phyloP scores from a whole-genome alignment of 1,140 invertebrate genomes.

The Drosophila rufa region DNA sequence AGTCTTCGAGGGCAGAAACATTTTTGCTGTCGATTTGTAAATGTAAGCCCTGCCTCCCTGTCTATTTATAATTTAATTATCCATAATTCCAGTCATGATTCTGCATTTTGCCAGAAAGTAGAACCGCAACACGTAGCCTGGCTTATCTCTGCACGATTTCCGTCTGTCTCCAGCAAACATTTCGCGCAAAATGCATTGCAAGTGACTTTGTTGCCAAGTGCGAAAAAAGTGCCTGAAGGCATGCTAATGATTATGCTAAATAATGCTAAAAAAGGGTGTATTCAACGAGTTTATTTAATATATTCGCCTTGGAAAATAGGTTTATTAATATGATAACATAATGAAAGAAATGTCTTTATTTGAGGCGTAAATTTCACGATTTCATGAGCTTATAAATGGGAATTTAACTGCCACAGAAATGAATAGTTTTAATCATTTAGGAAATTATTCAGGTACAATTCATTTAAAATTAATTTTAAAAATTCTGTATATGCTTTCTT shows the following conservation, averaged over 20 bases:
- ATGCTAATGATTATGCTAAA: constrained; percentile 57
- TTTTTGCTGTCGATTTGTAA: constrained; percentile 28
- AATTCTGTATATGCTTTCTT: too few species aligned
- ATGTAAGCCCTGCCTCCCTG: not conserved
- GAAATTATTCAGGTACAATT: not conserved
- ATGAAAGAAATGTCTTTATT: not conserved
- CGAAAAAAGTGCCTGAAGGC: constrained; percentile 59
- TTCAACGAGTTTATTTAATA: not conserved
- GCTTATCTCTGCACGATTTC: constrained; percentile 66
- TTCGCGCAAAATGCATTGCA: constrained; percentile 49
- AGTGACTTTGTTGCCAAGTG: constrained; percentile 68
- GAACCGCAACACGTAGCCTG: constrained; percentile 56
- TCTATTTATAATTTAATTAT: constrained; percentile 73
- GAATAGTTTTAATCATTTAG: too few species aligned
- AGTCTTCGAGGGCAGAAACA: constrained; percentile 34
- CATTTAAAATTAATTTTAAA: too few species aligned
- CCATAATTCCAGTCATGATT: constrained; percentile 77
- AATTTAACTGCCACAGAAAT: not conserved
- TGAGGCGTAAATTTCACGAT: not conserved
- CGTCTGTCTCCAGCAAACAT: constrained; percentile 43
- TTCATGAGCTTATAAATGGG: too few species aligned
- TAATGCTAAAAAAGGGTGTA: constrained; percentile 20
- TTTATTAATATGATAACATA: not conserved
- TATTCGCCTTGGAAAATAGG: constrained; percentile 2
- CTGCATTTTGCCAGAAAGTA: constrained; percentile 43